These are phyloP conservation scores for Smutsia temminckii DNA, from an alignment of 2,797 vertebrate species.

Conservation along the genomic window DNA sequence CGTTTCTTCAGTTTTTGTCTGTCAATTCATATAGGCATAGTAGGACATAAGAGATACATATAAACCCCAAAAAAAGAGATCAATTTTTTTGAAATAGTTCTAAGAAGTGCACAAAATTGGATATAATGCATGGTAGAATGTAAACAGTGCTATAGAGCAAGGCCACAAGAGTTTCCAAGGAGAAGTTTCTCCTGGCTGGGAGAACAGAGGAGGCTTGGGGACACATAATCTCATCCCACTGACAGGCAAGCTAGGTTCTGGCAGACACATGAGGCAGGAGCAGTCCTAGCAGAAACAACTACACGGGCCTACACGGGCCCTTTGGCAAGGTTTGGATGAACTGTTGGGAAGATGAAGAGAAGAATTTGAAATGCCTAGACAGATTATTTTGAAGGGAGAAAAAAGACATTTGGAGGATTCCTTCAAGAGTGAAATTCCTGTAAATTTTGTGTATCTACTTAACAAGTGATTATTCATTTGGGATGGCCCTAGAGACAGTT, in stretches of 20 bases:
- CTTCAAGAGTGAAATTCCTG: not conserved
- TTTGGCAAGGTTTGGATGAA: not conserved
- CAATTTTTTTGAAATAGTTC: not conserved
- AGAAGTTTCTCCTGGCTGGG: not conserved
- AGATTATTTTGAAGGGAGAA: not conserved
- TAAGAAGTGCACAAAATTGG: not conserved
- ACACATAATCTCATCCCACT: not conserved
- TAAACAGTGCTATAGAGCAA: not conserved
- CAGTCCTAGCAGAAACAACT: not conserved
- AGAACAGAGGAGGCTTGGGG: not conserved
- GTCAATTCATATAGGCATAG: not conserved
- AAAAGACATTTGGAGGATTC: not conserved
- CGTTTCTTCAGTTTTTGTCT: not conserved
- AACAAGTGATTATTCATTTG: not conserved
- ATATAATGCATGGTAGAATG: not conserved
- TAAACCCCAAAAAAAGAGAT: not conserved
- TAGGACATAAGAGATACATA: not conserved
- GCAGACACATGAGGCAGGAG: not conserved
- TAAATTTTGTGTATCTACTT: not conserved
- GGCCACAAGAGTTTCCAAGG: not conserved
- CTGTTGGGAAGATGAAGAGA: not conserved
- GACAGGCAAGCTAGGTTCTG: not conserved
- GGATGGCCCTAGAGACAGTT: not conserved
- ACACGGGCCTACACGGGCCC: not conserved
- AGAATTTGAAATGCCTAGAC: not conserved